These are phyloP conservation scores for Volucella inanis DNA, from an alignment of 2,888 invertebrate species.

Conservation along the genomic window DNA sequence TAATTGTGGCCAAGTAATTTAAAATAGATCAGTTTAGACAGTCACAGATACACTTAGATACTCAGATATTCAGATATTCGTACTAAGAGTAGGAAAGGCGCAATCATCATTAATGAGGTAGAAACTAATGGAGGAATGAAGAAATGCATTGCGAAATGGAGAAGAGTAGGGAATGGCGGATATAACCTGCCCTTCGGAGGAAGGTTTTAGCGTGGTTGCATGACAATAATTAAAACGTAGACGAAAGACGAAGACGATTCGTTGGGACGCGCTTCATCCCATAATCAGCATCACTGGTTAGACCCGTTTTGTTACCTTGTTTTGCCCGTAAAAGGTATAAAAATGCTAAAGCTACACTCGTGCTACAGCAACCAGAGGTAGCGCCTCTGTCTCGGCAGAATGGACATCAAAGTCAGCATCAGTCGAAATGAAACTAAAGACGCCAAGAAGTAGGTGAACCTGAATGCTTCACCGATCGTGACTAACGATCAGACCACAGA, in stretches of 20 bases:
- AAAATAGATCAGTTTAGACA: constrained; percentile 43
- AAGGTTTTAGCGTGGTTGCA: constrained; percentile 48
- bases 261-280: background rate
- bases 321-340: constrained; percentile 55
- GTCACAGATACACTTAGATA: constrained; percentile 2
- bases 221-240: constrained; percentile 3
- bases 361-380: background rate
- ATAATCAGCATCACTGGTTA: constrained; percentile 39
- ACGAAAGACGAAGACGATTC: constrained; percentile 18
- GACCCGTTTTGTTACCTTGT: constrained; percentile 58
- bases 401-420: constrained; percentile 47
- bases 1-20: constrained; percentile 19
- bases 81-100: background rate
- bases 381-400: constrained; percentile 18
- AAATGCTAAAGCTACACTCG: constrained; percentile 32
- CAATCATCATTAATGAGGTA: constrained; percentile 36
- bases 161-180: constrained; percentile 34
- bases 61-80: background rate
- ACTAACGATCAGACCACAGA: constrained; percentile 65
- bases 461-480: constrained; percentile 71
- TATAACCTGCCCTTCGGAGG: constrained; percentile 38
- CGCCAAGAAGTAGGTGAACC: constrained; percentile 74
- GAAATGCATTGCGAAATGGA: background rate
- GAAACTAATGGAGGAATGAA: constrained; percentile 9
- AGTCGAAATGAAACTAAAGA: constrained; percentile 35